phyloP scores from a whole-genome alignment of 1,140 invertebrate species.

The Melipona quadrifasciata region DNA sequence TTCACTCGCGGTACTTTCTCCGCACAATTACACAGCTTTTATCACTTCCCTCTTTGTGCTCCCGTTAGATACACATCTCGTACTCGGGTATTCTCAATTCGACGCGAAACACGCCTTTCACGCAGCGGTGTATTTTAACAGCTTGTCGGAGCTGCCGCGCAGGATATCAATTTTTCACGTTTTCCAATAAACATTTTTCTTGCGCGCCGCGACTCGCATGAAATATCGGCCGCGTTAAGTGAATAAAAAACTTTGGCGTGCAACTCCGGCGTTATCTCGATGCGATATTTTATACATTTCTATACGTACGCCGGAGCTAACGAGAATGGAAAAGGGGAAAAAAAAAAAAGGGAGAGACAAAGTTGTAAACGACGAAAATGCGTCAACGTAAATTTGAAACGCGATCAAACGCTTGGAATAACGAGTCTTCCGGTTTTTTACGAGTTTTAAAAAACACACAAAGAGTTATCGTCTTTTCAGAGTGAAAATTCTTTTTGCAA shows the following conservation, averaged over 20 bases:
- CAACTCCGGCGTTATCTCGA: conserved; percentile 27
- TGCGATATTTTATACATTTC: conserved; percentile 7
- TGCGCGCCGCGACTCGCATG: not conserved
- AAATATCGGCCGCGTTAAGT: conserved; percentile 20
- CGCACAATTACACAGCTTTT: not conserved
- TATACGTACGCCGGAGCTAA: not conserved
- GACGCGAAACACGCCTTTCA: not conserved
- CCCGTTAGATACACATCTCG: not conserved
- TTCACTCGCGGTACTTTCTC: not conserved
- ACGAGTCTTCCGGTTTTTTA: not conserved
- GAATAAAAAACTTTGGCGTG: conserved; percentile 19
- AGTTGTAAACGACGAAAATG: not conserved
- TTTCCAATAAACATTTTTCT: conserved; percentile 40
- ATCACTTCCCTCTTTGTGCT: not conserved
- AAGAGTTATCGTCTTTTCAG: too few relatives aligned
- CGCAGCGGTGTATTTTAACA: not conserved
- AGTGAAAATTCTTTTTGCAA: too few relatives aligned
- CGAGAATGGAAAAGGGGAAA: not conserved
- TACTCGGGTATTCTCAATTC: not conserved
- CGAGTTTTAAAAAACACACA: not conserved
- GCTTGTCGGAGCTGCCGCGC: not conserved
- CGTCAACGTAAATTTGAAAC: not conserved
- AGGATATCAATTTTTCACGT: conserved; percentile 33
- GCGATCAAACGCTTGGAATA: not conserved
- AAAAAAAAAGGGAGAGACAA: too few relatives aligned